Evolutionary conservation across 1,140 invertebrate species (phyloP), one percentile per base, ranked within the genome.

Genomic region (Drosophila bocki): DNA sequence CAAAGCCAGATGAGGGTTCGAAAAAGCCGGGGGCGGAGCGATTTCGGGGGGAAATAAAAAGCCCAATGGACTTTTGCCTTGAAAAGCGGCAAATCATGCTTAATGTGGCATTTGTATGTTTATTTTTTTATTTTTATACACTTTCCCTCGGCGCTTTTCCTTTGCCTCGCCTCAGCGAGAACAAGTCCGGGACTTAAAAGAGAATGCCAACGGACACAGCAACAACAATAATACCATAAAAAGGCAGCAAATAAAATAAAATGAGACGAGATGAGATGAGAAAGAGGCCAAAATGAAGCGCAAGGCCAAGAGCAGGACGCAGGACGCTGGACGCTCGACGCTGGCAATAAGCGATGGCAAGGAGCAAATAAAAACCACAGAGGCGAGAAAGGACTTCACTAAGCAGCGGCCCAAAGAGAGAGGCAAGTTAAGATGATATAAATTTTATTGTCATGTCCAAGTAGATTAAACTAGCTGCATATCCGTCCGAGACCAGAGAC

Each of bases 391-490:
- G 84, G 83, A 87, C 83, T 87, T 88, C 80, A 88, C 84, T 87
- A 86, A 86, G 82, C 82, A 79, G 78, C 57, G 35, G 51, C 19
- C 44, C 37, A 59, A 37, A 59, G 76, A 22, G 47, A 57, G 57
- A 29, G 37, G 53, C 80, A 67, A 69, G 78, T 47, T 77, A 85
- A 90, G 81, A 90, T 90, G 85, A 90, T 90, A 90, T 90, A 90
- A 90, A 90, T 90, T 90, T 90, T 90, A 90, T 90, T 90, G 85
- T 90, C 85, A 90, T 90, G 85, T 90, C 81, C 85, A 90, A 90
- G 85, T 90, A 90, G 85, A 90, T 90, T 90, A 90, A 90, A 90
- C 85, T 90, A 90, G 85, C 85, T 90, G 78, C 84, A 88, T 83
- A 68, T 71, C 64, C 67, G 39, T 65, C 56, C 63, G 45, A 56